Conservation (phyloP, 2,797 vertebrate species). For the Champsocephalus gunnari region DNA sequence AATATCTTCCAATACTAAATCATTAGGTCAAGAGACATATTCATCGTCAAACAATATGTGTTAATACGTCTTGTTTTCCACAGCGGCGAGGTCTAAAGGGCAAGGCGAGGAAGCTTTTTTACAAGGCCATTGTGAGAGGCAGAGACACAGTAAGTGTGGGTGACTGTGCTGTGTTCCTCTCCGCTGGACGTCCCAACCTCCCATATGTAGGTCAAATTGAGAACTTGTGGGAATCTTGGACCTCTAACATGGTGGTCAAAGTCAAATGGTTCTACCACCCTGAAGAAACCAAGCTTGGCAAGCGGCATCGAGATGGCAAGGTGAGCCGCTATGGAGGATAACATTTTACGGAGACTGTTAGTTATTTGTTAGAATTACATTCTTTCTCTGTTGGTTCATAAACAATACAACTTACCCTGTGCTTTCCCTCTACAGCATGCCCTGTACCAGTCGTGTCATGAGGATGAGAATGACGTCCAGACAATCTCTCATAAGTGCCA, state of each 20-base stretch:
- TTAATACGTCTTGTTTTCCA: slow-evolving; percentile 48
- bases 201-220: slow-evolving; percentile 97
- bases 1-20: background rate
- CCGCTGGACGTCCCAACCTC: slow-evolving; percentile 93
- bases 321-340: slow-evolving; percentile 50
- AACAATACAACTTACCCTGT: slow-evolving; percentile 3
- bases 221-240: slow-evolving; percentile 99
- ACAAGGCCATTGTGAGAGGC: slow-evolving; percentile 96
- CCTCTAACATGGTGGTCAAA: slow-evolving; percentile 96
- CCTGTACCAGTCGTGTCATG: slow-evolving; percentile 97
- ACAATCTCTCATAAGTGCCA: slow-evolving; percentile 99
- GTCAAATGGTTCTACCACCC: slow-evolving; percentile 99
- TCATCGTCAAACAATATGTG: slow-evolving; percentile 25
- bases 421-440: slow-evolving; percentile 85
- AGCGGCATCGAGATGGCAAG: slow-evolving; percentile 92
- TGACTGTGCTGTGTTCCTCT: slow-evolving; percentile 97
- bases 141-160: slow-evolving; percentile 93
- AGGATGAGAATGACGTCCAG: slow-evolving; percentile 99
- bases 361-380: background rate
- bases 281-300: slow-evolving; percentile 96
- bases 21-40: slow-evolving; percentile 4
- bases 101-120: slow-evolving; percentile 96
- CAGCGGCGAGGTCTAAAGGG: slow-evolving; percentile 97
- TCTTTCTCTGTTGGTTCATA: slow-evolving; percentile 3
- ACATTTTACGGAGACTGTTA: background rate